A percentile compares a stretch with the other conserved stretches of the same genome.
phyloP scores from a whole-genome alignment of 2,113 vertebrate genomes.

The Cryptotis parvus region DNA sequence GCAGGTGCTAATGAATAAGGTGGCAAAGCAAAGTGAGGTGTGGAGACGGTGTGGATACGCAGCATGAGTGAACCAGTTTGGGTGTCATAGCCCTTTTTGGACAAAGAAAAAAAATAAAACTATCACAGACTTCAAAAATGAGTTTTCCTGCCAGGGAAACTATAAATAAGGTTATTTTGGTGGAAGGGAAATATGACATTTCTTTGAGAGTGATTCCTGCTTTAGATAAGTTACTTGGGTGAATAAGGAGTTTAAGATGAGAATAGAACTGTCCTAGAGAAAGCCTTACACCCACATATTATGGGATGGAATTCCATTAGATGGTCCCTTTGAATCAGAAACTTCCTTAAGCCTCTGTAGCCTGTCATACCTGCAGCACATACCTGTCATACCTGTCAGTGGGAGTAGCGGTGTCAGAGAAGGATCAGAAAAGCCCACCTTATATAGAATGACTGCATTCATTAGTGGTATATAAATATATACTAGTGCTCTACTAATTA shows the following conservation, averaged over 20 bases:
- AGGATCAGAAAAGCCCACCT: not conserved
- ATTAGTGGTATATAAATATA: too few species aligned
- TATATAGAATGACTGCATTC: too few species aligned
- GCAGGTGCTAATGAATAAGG: constrained; percentile 55
- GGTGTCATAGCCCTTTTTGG: constrained; percentile 53
- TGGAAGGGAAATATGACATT: constrained; percentile 31
- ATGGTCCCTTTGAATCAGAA: not conserved
- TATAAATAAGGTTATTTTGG: not conserved
- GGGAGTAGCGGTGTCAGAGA: not conserved
- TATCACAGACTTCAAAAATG: not conserved
- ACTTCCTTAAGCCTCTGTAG: not conserved
- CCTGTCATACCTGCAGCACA: not conserved
- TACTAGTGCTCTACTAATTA: too few species aligned
- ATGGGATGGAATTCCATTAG: not conserved
- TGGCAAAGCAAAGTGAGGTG: not conserved
- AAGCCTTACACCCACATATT: not conserved
- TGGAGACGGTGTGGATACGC: not conserved
- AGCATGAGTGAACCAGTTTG: not conserved
- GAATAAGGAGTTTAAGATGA: not conserved
- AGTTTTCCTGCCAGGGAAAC: not conserved
- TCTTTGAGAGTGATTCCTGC: constrained; percentile 40
- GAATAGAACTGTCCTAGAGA: not conserved
- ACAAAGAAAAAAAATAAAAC: constrained; percentile 58
- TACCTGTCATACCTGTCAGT: too few species aligned
- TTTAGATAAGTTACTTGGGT: constrained; percentile 30